Evolutionary conservation across 2,797 vertebrate genomes (phyloP), one percentile per base, ranked within the genome.

Genomic region (Brachyrhaphis roseni): DNA sequence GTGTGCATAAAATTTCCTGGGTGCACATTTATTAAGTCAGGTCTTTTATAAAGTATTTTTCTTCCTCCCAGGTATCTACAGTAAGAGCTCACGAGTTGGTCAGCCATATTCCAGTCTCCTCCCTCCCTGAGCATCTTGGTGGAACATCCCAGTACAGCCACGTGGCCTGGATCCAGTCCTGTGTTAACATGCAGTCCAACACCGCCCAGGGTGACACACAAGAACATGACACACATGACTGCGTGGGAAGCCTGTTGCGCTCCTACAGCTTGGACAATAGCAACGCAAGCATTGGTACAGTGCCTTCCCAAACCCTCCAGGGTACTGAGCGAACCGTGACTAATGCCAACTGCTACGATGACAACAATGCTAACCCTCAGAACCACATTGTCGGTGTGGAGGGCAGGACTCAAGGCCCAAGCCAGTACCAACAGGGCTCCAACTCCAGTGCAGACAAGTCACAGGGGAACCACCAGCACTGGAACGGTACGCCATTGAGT

Each of bases 101-200:
- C 71, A 94, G 88, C 91, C 95, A 97, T 88, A 96, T 97, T 93
- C 96, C 96, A 1, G 93, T 96, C 84, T 94, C 94, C 70, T 96
- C 96, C 49, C 95, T 97, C 75, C 96, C 96, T 1, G 96, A 97
- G 78, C 96, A 97, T 84, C 92, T 97, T 82, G 95, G 96, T 20
- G 96, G 96, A 62, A 95, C 94, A 0, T 96, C 95, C 72, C 94
- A 95, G 90, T 96, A 96, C 68, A 96, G 94, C 90, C 96, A 97
- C 49, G 93, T 97, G 81, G 95, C 96, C 41, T 97, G 96, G 96
- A 96, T 97, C 83, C 96, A 97, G 89, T 95, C 96, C 31, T 97
- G 96, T 47, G 94, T 97, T 75, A 97, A 97, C 79, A 81, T 91
- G 26, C 92, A 93, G 76, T 86, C 94, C 71, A 91, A 94, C 91